These are phyloP conservation scores for Agrochola lota DNA, from an alignment of 2,888 invertebrate genomes.

Conservation along the genomic window DNA sequence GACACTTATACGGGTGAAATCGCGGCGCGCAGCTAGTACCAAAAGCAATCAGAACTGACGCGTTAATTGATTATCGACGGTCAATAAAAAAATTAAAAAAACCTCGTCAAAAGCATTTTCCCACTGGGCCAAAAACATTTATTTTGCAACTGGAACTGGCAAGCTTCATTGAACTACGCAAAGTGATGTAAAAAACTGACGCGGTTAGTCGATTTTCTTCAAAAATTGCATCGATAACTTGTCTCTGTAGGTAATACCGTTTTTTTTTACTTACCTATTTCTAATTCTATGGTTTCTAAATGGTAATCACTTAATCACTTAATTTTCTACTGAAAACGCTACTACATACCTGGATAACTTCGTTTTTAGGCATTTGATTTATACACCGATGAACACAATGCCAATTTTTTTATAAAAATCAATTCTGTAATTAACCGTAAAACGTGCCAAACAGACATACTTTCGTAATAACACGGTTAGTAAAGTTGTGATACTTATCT, in stretches of 20 bases:
- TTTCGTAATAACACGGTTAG: slow-evolving; percentile 8
- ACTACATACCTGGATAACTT: background rate
- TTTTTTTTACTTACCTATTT: background rate
- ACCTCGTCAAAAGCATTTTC: background rate
- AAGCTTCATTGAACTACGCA: slow-evolving; percentile 3
- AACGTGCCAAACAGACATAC: slow-evolving; percentile 9
- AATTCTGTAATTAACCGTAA: slow-evolving; percentile 11
- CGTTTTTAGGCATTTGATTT: background rate
- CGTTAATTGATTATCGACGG: slow-evolving; percentile 36
- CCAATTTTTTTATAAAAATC: background rate
- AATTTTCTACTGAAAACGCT: background rate
- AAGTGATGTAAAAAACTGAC: background rate
- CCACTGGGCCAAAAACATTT: slow-evolving; percentile 16
- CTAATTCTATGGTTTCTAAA: background rate
- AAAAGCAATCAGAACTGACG: slow-evolving; percentile 11
- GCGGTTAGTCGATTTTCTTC: background rate
- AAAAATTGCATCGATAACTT: background rate
- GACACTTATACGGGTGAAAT: too few relatives aligned
- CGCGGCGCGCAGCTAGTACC: too few relatives aligned
- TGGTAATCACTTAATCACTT: background rate
- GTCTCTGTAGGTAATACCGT: background rate
- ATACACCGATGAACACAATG: background rate
- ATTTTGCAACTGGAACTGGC: slow-evolving; percentile 21
- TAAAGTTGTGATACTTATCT: background rate
- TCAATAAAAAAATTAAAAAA: slow-evolving; percentile 1